These are phyloP conservation scores for Platorchestia sp. DNA, from an alignment of 1,140 invertebrate species.

Conservation along the genomic window DNA sequence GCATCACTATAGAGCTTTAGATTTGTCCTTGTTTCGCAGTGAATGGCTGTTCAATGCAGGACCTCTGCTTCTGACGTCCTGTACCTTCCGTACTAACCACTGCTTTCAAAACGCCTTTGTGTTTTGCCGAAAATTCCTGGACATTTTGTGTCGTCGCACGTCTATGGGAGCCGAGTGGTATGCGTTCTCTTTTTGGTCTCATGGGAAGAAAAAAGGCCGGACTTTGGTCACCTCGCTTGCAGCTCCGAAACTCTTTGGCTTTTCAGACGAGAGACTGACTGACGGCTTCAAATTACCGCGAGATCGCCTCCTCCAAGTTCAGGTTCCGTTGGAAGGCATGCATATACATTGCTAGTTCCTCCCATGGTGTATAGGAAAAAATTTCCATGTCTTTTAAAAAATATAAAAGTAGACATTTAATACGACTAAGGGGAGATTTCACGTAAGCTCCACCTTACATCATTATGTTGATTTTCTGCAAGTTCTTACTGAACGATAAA, in stretches of 20 bases:
- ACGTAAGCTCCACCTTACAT: neutral
- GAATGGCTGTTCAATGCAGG: conserved; percentile 21
- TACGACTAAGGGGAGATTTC: neutral
- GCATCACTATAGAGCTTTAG: conserved; percentile 37
- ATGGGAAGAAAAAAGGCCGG: neutral
- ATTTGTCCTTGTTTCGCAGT: conserved; percentile 22
- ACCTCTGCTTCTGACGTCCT: conserved; percentile 18
- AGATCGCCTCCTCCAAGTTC: neutral
- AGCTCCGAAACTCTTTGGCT: neutral
- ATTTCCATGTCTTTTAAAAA: neutral
- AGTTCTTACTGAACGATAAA: neutral
- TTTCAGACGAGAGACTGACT: neutral
- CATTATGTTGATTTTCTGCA: neutral
- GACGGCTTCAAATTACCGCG: neutral
- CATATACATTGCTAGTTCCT: neutral
- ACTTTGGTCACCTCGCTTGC: neutral
- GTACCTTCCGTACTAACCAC: conserved; percentile 35
- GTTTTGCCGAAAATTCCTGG: conserved; percentile 33
- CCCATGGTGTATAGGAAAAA: neutral
- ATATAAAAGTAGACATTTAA: neutral
- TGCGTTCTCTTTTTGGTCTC: conserved; percentile 35
- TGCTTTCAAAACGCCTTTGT: neutral
- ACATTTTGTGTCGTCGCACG: neutral
- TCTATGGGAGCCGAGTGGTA: conserved; percentile 29
- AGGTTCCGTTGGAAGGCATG: neutral